A percentile compares a stretch with the other conserved stretches of the same genome.
These are phyloP conservation scores for Trissonchulus latispiculum DNA, from an alignment of 2,888 invertebrate genomes.

Conservation along the genomic window DNA sequence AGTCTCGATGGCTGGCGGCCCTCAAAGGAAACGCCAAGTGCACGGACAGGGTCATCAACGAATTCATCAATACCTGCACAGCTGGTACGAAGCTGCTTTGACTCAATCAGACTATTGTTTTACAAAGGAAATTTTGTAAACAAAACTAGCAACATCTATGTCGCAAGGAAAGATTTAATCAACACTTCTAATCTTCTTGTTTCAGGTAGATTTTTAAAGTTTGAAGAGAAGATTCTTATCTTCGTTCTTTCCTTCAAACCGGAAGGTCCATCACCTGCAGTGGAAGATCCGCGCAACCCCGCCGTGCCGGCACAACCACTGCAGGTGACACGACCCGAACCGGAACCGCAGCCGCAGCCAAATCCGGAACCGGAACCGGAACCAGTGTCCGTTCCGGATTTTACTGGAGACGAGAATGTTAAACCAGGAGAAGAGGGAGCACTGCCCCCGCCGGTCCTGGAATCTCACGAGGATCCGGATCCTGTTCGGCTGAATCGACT, in stretches of 20 bases:
- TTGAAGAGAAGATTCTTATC: conserved; percentile 20
- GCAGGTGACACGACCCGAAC: not conserved
- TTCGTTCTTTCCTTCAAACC: conserved; percentile 11
- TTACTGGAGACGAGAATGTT: no score
- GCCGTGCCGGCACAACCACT: no score
- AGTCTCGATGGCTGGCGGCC: conserved; percentile 12
- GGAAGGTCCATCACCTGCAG: not conserved
- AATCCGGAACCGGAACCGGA: not conserved
- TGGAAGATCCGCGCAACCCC: not conserved
- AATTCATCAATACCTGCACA: not conserved
- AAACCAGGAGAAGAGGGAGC: no score
- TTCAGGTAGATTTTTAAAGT: conserved; percentile 1
- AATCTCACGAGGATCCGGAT: not conserved
- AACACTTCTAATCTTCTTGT: no score
- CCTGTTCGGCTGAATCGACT: no score
- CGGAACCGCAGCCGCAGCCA: not conserved
- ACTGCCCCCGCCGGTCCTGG: not conserved
- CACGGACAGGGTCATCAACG: conserved; percentile 18
- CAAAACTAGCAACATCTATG: no score
- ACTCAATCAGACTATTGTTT: no score
- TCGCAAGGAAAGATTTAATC: no score
- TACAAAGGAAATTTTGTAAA: no score
- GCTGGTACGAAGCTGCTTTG: no score
- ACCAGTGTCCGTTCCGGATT: no score
- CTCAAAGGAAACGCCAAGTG: conserved; percentile 20